Conservation (phyloP, 2,113 vertebrate species). For the Hoplias malabaricus region DNA sequence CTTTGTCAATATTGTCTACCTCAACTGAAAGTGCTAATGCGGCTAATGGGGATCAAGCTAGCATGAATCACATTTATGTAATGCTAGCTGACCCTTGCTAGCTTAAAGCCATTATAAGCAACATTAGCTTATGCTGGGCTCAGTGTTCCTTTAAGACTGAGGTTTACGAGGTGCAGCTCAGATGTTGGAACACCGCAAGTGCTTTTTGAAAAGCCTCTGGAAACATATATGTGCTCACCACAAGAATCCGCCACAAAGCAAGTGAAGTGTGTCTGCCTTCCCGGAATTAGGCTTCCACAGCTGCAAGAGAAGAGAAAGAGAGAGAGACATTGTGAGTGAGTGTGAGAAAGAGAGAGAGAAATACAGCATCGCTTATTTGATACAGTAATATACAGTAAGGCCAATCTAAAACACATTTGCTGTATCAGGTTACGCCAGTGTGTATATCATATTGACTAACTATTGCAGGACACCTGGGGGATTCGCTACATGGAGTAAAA, state of each 20-base stretch:
- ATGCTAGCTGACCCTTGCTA: neutral
- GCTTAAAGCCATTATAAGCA: neutral
- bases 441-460: slow-evolving; percentile 38
- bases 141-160: slow-evolving; percentile 27
- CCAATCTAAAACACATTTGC: slow-evolving; percentile 36
- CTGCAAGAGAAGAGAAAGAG: slow-evolving; percentile 49
- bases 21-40: neutral
- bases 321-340: slow-evolving; percentile 19
- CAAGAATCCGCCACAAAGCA: slow-evolving; percentile 47
- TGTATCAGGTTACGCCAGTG: slow-evolving; percentile 28
- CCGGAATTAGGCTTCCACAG: slow-evolving; percentile 49
- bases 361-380: slow-evolving; percentile 52
- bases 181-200: slow-evolving; percentile 38
- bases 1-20: no score
- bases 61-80: neutral
- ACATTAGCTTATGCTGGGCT: neutral
- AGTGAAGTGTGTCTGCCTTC: slow-evolving; percentile 50
- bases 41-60: neutral
- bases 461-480: neutral
- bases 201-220: slow-evolving; percentile 31
- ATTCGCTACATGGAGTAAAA: neutral
- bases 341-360: slow-evolving; percentile 36
- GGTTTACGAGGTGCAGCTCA: slow-evolving; percentile 33
- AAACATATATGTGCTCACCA: slow-evolving; percentile 55
- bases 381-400: neutral